phyloP scores from a whole-genome alignment of 2,888 invertebrate genomes.

The Helleia helle region DNA sequence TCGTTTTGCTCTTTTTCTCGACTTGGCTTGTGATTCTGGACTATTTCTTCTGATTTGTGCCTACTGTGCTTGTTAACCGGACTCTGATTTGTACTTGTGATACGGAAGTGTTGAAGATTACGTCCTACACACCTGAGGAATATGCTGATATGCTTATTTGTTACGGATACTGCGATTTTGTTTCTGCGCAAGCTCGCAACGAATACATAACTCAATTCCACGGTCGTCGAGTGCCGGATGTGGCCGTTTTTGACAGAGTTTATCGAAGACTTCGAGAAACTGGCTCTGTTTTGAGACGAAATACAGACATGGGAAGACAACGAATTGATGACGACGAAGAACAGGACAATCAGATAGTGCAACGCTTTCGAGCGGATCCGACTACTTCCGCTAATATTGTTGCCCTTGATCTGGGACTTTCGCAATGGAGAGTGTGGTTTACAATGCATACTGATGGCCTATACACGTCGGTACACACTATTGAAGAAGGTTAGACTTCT shows the following conservation, averaged over 20 bases:
- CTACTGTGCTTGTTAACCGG: too few relatives aligned
- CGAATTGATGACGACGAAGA: slow-evolving; percentile 4
- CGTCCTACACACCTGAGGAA: neutral
- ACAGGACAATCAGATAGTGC: neutral
- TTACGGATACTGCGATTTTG: slow-evolving; percentile 8
- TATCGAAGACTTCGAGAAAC: slow-evolving; percentile 16
- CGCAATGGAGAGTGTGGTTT: neutral
- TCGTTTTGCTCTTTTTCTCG: slow-evolving; percentile 11
- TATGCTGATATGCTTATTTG: slow-evolving; percentile 5
- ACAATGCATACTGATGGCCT: neutral
- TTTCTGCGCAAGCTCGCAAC: too few relatives aligned
- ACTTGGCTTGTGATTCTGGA: too few relatives aligned
- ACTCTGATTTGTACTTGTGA: slow-evolving; percentile 7
- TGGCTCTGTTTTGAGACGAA: slow-evolving; percentile 5
- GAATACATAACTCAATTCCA: slow-evolving; percentile 22
- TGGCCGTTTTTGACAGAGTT: slow-evolving; percentile 21
- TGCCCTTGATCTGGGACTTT: neutral
- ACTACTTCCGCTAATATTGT: neutral
- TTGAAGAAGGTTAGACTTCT: neutral
- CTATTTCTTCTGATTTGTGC: too few relatives aligned
- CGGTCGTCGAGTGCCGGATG: slow-evolving; percentile 24
- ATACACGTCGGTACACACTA: neutral
- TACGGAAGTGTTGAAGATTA: slow-evolving; percentile 5
- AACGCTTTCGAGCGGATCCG: neutral
- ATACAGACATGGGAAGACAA: slow-evolving; percentile 3